Percentiles rank a stretch among this genome's conserved stretches.
These are phyloP conservation scores for Microtus ochrogaster DNA, from an alignment of 2,113 vertebrate species.

Conservation along the genomic window DNA sequence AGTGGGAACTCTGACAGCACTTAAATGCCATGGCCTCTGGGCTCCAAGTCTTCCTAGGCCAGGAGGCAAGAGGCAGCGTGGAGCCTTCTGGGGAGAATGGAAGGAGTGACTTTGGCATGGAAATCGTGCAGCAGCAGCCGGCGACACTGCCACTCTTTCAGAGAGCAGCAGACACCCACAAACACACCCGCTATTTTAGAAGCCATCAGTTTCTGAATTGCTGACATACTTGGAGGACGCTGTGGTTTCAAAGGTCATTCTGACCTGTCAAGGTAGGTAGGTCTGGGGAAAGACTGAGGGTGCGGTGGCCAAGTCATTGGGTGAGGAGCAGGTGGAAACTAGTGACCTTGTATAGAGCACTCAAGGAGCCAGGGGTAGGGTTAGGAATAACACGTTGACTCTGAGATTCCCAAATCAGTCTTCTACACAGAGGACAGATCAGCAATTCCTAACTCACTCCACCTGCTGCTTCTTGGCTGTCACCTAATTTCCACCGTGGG, in stretches of 20 bases:
- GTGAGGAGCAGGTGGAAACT: not conserved
- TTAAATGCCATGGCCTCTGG: conserved; percentile 77
- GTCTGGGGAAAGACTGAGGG: conserved; percentile 31
- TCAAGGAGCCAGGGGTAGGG: not conserved
- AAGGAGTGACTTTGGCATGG: conserved; percentile 52
- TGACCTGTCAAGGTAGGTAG: conserved; percentile 75
- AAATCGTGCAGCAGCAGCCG: conserved; percentile 42
- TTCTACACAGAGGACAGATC: not conserved
- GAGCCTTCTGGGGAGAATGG: conserved; percentile 44
- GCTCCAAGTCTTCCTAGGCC: conserved; percentile 48
- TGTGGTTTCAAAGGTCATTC: conserved; percentile 64
- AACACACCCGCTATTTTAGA: conserved; percentile 66
- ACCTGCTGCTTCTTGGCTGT: not conserved
- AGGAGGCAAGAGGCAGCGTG: conserved; percentile 7
- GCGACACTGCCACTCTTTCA: not conserved
- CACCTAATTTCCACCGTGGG: not conserved
- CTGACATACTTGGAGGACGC: conserved; percentile 78
- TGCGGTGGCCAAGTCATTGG: not conserved
- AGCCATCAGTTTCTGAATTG: conserved; percentile 68
- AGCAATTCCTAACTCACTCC: not conserved
- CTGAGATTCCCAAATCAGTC: not conserved
- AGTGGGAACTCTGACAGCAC: conserved; percentile 74
- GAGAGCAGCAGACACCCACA: conserved; percentile 55
- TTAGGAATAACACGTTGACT: not conserved
- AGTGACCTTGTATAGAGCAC: not conserved